Conservation (phyloP, 2,888 invertebrate species). For the Ellobium chinense region DNA sequence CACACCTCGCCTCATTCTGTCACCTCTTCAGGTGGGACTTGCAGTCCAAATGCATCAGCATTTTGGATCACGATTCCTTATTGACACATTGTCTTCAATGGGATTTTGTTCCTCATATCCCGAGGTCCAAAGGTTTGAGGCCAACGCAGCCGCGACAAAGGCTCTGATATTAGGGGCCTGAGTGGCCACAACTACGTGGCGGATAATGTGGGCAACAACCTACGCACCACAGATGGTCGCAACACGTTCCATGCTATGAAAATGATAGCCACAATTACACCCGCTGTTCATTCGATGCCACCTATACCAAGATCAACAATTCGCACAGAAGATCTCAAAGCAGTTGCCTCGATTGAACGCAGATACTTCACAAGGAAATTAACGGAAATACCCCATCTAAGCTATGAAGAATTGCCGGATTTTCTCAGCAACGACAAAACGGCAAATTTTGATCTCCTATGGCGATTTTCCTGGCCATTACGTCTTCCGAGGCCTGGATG, state of each 20-base stretch:
- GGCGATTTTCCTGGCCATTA: constrained; percentile 40
- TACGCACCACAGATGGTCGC: constrained; percentile 6
- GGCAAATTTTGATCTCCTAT: constrained; percentile 4
- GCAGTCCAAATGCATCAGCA: constrained; percentile 3
- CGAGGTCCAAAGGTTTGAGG: neutral
- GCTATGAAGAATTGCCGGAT: no score
- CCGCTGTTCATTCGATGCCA: neutral
- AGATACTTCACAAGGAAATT: no score
- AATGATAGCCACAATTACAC: neutral
- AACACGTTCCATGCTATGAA: neutral
- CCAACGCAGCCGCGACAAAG: neutral
- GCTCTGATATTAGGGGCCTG: neutral
- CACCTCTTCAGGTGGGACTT: constrained; percentile 22
- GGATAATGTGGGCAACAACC: constrained; percentile 11
- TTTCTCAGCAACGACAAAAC: neutral
- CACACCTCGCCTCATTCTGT: neutral
- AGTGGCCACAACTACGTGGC: neutral
- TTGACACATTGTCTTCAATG: neutral
- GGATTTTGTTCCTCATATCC: constrained; percentile 1
- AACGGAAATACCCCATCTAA: no score
- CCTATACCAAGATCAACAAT: neutral
- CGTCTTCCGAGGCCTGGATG: constrained; percentile 48
- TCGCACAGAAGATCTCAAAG: neutral
- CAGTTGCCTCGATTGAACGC: neutral
- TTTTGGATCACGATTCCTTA: neutral